These are phyloP conservation scores for Rapana venosa DNA, from an alignment of 2,888 invertebrate species.

Conservation along the genomic window DNA sequence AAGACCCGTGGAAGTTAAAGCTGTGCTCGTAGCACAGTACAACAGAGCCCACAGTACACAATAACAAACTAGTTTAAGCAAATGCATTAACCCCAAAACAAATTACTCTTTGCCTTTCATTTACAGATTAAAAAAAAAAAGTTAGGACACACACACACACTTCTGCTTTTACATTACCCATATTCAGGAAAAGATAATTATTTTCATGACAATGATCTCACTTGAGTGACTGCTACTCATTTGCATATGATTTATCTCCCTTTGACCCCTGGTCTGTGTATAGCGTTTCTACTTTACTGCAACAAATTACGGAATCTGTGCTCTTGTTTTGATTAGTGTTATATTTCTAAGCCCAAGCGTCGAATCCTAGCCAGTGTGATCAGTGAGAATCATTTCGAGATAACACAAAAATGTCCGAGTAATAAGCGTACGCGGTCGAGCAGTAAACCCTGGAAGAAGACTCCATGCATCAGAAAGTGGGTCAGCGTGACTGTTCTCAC, in stretches of 20 bases:
- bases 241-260: slow-evolving; percentile 12
- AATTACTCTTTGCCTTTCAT: too few relatives aligned
- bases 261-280: neutral
- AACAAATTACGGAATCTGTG: slow-evolving; percentile 68
- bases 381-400: neutral
- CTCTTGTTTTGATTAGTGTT: slow-evolving; percentile 52
- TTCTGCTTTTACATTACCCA: neutral
- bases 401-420: neutral
- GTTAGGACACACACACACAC: neutral
- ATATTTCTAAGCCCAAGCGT: neutral
- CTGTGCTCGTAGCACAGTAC: too few relatives aligned
- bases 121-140: too few relatives aligned
- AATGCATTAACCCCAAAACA: too few relatives aligned
- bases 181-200: slow-evolving; percentile 13
- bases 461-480: slow-evolving; percentile 37
- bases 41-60: too few relatives aligned
- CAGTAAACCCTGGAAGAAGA: slow-evolving; percentile 5
- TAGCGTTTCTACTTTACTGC: slow-evolving; percentile 57
- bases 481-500: slow-evolving; percentile 35
- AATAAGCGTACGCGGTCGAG: neutral
- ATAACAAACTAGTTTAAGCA: too few relatives aligned
- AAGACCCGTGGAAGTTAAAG: too few relatives aligned
- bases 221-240: slow-evolving; percentile 9
- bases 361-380: neutral
- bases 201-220: neutral